Evolutionary conservation across 2,888 invertebrate genomes (phyloP), one percentile per base, ranked within the genome.

Genomic region (Ectropis crepuscularia): DNA sequence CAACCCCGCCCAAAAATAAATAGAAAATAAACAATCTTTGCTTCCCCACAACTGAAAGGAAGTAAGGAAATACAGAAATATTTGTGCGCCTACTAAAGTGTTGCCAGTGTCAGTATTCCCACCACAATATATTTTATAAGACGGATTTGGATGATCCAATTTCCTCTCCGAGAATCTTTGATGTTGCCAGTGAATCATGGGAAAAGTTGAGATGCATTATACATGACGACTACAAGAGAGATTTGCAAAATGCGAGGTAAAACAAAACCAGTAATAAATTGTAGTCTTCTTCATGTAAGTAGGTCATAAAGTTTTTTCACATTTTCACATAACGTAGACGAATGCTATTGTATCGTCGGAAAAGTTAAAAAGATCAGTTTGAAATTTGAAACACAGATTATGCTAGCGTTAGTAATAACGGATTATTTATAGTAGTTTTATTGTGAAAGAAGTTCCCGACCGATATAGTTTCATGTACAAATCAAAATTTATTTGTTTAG

Each of bases 141-240:
- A 67, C 61, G 67, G 63, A 68, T 76, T 74, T 70, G 68, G 70
- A 70, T 74, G 72, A 76, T 75, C 74, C 75, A 74, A 75, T 79
- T 70, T 68, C 71, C 63, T 63, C 12, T 4, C 43, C 28, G 65
- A 54, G 42, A 74, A 76, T 74, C 70, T 76, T 73, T 75, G 76
- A 76, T 73, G 74, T 71, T 64, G 59, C 63, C 64, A 46, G 70
- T 74, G 69, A 77, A 68, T 76, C 70, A 76, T 71, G 73, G 67
- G 65, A 50, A 68, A 70, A 73, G 66, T 74, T 70, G 57, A 55
- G 62, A 69, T 77, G 75, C 71, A 74, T 77, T 75, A 75, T 71
- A 74, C 71, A 75, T 79, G 73, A 73, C 62, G 46, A 46, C 37
- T 37, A 42, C n/a, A 12, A 11, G 45, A 37, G n/a, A 57, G 39